Conservation (phyloP, 2,888 invertebrate genomes). For the Folsomia manolachei region DNA sequence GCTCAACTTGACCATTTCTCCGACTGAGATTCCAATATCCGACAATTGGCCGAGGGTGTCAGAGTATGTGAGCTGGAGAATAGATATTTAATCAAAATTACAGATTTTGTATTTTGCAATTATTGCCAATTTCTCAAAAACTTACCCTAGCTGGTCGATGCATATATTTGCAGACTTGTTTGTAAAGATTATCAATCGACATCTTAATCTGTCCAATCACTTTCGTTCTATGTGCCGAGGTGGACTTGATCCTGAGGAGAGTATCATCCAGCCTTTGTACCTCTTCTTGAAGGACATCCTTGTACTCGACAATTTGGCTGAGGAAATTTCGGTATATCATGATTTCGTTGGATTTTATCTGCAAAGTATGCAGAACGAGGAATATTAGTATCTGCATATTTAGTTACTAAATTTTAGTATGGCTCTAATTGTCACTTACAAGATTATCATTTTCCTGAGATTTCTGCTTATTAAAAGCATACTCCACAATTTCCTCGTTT, state of each 20-base stretch:
- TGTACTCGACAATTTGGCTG: constrained; percentile 43
- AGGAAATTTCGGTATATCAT: constrained; percentile 46
- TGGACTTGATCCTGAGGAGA: constrained; percentile 43
- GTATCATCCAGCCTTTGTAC: constrained; percentile 42
- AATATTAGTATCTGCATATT: not conserved
- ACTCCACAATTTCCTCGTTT: constrained; percentile 32
- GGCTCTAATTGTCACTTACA: no score
- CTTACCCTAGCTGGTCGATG: constrained; percentile 30
- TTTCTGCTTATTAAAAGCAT: constrained; percentile 33
- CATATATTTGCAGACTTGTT: constrained; percentile 46
- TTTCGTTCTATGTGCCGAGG: constrained; percentile 46
- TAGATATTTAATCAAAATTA: not conserved
- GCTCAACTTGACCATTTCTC: constrained; percentile 44
- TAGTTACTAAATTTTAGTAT: not conserved
- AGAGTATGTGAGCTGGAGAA: constrained; percentile 22
- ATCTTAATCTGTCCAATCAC: constrained; percentile 48
- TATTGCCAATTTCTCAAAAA: not conserved
- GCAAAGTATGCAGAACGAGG: not conserved
- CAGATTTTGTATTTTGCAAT: no score
- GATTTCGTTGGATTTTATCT: constrained; percentile 44
- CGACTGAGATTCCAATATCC: constrained; percentile 43
- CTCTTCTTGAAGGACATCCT: constrained; percentile 36
- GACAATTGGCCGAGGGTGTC: constrained; percentile 45
- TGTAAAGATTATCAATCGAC: constrained; percentile 46
- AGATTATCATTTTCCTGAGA: constrained; percentile 38